Conservation (phyloP, 2,113 vertebrate species). For the Baryphthengus martii region DNA sequence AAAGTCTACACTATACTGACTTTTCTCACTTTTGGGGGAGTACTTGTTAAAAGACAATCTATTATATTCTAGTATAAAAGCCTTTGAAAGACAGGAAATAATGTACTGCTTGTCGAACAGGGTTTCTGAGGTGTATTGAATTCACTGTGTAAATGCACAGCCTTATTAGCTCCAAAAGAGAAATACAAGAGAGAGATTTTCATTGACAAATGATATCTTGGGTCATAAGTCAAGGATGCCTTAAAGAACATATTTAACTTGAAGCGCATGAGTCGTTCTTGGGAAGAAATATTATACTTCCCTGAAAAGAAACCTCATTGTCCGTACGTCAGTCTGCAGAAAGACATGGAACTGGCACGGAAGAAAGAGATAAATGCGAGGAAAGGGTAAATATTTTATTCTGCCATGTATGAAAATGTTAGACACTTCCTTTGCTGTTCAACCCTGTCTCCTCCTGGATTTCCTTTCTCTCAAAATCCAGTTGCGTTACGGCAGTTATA, state of each 20-base stretch:
- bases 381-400: background rate
- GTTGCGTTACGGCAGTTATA: background rate
- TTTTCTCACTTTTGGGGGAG: background rate
- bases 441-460: background rate
- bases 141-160: constrained; percentile 45
- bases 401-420: background rate
- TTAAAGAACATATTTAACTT: background rate
- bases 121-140: background rate
- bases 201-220: constrained; percentile 1
- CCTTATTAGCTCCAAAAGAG: constrained; percentile 12
- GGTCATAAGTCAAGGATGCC: constrained; percentile 9
- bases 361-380: background rate
- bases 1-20: background rate
- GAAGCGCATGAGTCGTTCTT: background rate
- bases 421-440: background rate
- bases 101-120: background rate
- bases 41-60: constrained; percentile 18
- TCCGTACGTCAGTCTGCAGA: background rate
- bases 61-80: background rate
- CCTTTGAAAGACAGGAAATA: constrained; percentile 38
- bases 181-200: background rate
- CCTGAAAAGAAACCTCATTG: background rate
- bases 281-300: background rate
- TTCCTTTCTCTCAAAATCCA: background rate
- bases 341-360: background rate